These are phyloP conservation scores for Tauraco hartlaubi DNA, from an alignment of 2,797 vertebrate genomes.

Conservation along the genomic window DNA sequence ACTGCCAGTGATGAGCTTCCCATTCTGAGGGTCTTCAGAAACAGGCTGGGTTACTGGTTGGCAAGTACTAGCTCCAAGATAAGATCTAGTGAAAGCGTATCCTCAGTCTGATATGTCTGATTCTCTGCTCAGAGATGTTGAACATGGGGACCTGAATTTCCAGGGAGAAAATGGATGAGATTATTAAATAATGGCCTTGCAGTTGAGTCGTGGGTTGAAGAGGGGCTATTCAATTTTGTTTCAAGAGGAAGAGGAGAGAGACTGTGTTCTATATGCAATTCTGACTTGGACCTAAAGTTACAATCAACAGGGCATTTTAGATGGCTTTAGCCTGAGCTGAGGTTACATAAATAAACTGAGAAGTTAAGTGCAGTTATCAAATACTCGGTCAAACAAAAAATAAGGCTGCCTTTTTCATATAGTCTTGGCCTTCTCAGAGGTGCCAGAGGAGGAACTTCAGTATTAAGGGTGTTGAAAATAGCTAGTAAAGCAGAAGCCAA, in stretches of 20 bases:
- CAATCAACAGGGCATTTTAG: neutral
- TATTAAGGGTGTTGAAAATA: conserved; percentile 72
- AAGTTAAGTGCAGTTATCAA: conserved; percentile 51
- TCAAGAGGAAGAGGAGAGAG: neutral
- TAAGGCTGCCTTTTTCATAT: conserved; percentile 39
- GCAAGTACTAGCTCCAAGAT: neutral
- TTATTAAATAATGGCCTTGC: neutral
- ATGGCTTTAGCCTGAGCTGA: conserved; percentile 16
- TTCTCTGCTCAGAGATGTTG: neutral
- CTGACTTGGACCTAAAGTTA: neutral
- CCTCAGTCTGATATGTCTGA: neutral
- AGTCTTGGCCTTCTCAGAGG: conserved; percentile 9
- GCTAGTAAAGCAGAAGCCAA: conserved; percentile 73
- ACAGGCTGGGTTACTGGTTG: neutral
- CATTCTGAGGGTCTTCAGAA: neutral
- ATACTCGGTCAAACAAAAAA: conserved; percentile 29
- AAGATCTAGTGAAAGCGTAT: neutral
- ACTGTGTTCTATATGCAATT: neutral
- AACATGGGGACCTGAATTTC: neutral
- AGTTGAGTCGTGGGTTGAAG: neutral
- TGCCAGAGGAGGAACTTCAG: conserved; percentile 58
- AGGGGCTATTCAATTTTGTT: neutral
- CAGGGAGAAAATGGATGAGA: neutral
- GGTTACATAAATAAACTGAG: conserved; percentile 49
- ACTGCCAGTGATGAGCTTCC: neutral